These are phyloP conservation scores for Acanthoscelides obtectus DNA, from an alignment of 2,888 invertebrate species.

Conservation along the genomic window DNA sequence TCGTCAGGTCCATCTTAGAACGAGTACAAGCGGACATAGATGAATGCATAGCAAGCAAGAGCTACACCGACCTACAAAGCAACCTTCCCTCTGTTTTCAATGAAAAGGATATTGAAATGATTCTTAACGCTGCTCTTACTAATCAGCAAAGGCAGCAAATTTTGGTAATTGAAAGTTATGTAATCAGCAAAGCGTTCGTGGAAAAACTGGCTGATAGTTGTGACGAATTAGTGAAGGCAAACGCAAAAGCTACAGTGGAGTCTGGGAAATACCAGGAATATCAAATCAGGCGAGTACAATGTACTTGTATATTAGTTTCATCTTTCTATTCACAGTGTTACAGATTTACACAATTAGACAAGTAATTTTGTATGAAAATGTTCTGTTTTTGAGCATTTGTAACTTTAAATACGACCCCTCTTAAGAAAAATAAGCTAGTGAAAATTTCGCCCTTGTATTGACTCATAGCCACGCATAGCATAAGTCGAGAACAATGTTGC, in stretches of 20 bases:
- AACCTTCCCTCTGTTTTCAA: slow-evolving; percentile 79
- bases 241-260: slow-evolving; percentile 64
- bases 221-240: slow-evolving; percentile 58
- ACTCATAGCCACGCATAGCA: no score
- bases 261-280: slow-evolving; percentile 73
- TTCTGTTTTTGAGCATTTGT: no score
- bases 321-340: no score
- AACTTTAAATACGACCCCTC: no score
- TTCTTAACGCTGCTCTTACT: slow-evolving; percentile 63
- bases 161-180: slow-evolving; percentile 57
- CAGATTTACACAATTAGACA: no score
- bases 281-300: slow-evolving; percentile 51
- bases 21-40: slow-evolving; percentile 76
- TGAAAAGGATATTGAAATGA: slow-evolving; percentile 68
- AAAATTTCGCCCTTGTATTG: no score
- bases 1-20: slow-evolving; percentile 51
- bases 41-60: slow-evolving; percentile 75
- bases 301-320: no score
- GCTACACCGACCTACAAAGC: slow-evolving; percentile 77
- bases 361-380: no score
- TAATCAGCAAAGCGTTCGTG: slow-evolving; percentile 64
- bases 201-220: slow-evolving; percentile 65
- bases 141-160: slow-evolving; percentile 55
- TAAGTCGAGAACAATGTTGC: no score
- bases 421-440: no score